A percentile compares a stretch with the other conserved stretches of the same genome.
Evolutionary conservation across 2,888 invertebrate species (phyloP).

Genomic region (Spisula solida): DNA sequence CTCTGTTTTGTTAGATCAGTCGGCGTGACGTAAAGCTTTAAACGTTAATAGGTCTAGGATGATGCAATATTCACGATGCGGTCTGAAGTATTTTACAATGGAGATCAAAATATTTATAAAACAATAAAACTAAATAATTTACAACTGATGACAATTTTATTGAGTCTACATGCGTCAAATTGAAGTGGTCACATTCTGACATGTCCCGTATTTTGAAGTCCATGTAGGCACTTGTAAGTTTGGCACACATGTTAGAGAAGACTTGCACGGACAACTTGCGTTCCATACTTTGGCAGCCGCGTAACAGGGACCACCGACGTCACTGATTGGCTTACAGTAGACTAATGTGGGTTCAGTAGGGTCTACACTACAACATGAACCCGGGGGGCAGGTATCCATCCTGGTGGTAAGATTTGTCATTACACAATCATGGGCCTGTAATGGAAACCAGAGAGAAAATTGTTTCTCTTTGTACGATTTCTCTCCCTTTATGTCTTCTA

Average conservation of each 20-base stretch:
- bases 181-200: constrained; percentile 42
- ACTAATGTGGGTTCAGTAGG: constrained; percentile 46
- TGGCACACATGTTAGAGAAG: constrained; percentile 56
- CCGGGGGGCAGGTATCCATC: constrained; percentile 53
- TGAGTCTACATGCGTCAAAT: not conserved
- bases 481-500: too few relatives aligned
- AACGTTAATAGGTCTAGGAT: too few relatives aligned
- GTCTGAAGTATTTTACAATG: too few relatives aligned
- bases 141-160: not conserved
- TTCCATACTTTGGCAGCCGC: constrained; percentile 47
- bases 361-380: constrained; percentile 60
- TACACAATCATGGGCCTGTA: constrained; percentile 50
- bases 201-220: constrained; percentile 63
- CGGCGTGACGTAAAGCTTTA: too few relatives aligned
- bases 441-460: too few relatives aligned
- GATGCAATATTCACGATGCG: too few relatives aligned
- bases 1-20: too few relatives aligned
- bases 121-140: not conserved
- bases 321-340: constrained; percentile 67
- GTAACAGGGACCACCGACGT: constrained; percentile 57
- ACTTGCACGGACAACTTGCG: constrained; percentile 55
- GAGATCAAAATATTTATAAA: not conserved
- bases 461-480: too few relatives aligned
- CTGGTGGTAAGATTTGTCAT: constrained; percentile 55
- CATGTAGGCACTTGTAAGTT: constrained; percentile 63